These are phyloP conservation scores for Odontesthes bonariensis DNA, from an alignment of 2,113 vertebrate species.

Conservation along the genomic window DNA sequence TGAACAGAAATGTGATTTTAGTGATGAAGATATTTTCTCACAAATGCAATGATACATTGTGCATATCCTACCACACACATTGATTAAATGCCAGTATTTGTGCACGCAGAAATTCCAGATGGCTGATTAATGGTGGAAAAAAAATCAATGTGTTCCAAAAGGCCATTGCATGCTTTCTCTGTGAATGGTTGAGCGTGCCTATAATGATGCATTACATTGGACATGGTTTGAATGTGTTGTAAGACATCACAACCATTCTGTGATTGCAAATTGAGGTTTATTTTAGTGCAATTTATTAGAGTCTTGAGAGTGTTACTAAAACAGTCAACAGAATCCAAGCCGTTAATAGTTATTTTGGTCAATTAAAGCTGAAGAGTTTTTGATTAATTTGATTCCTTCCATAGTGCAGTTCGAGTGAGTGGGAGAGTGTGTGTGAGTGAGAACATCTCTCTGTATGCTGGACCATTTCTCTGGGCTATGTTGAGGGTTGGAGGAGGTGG, in stretches of 20 bases:
- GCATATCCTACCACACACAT: conserved; percentile 54
- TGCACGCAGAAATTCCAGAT: conserved; percentile 47
- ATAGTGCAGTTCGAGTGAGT: conserved; percentile 66
- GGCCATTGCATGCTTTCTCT: conserved; percentile 16
- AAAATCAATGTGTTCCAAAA: conserved; percentile 45
- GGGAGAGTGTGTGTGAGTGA: conserved; percentile 29
- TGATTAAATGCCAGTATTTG: conserved; percentile 67
- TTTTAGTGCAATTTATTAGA: conserved; percentile 48
- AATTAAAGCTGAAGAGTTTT: conserved; percentile 70
- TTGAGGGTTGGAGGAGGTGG: conserved; percentile 51
- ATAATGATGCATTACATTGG: conserved; percentile 44
- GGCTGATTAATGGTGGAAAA: conserved; percentile 50
- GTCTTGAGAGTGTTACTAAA: conserved; percentile 32
- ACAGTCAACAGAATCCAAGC: conserved; percentile 34
- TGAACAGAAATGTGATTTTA: conserved; percentile 74
- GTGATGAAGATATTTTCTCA: conserved; percentile 59
- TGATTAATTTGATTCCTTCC: conserved; percentile 72
- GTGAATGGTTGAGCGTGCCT: conserved; percentile 5
- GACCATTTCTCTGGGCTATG: conserved; percentile 72
- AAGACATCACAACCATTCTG: conserved; percentile 19
- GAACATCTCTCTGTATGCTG: conserved; percentile 74
- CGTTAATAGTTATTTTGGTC: conserved; percentile 60
- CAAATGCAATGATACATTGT: conserved; percentile 53
- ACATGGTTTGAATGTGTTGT: conserved; percentile 9
- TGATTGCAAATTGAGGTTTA: conserved; percentile 50